These are phyloP conservation scores for Scaptomyza montana DNA, from an alignment of 1,140 invertebrate genomes.

Conservation along the genomic window DNA sequence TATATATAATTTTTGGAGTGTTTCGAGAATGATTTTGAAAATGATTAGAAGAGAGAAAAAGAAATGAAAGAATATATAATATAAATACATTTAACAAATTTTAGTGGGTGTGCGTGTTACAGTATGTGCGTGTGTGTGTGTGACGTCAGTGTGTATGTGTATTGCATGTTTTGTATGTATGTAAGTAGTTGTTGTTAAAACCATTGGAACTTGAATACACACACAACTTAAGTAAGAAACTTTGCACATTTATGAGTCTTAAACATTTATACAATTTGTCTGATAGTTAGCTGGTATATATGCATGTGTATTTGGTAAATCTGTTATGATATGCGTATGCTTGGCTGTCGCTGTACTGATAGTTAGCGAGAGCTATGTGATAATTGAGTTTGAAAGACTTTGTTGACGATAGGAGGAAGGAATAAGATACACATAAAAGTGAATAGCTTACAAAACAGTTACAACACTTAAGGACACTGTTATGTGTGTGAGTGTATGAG, in stretches of 20 bases:
- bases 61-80: conserved; percentile 84
- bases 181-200: conserved; percentile 16
- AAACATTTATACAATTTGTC: conserved; percentile 12
- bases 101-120: conserved; percentile 62
- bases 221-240: conserved; percentile 13
- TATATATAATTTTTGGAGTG: conserved; percentile 58
- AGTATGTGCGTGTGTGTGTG: conserved; percentile 32
- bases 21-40: conserved; percentile 81
- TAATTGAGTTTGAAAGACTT: conserved; percentile 14
- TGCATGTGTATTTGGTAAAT: conserved; percentile 15
- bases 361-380: conserved; percentile 33
- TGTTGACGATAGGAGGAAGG: conserved; percentile 31
- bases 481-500: conserved; percentile 3
- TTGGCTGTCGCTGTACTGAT: conserved; percentile 20
- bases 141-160: conserved; percentile 47
- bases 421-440: conserved; percentile 58
- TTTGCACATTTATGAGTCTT: conserved; percentile 24
- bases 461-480: conserved; percentile 58
- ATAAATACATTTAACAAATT: conserved; percentile 83
- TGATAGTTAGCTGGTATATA: conserved; percentile 22
- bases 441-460: conserved; percentile 62
- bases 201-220: conserved; percentile 28
- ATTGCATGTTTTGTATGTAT: conserved; percentile 43
- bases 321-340: conserved; percentile 28
- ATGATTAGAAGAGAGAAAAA: conserved; percentile 83